Conservation (phyloP, 2,797 vertebrate species). For the Pseudotriccus pelzelni region DNA sequence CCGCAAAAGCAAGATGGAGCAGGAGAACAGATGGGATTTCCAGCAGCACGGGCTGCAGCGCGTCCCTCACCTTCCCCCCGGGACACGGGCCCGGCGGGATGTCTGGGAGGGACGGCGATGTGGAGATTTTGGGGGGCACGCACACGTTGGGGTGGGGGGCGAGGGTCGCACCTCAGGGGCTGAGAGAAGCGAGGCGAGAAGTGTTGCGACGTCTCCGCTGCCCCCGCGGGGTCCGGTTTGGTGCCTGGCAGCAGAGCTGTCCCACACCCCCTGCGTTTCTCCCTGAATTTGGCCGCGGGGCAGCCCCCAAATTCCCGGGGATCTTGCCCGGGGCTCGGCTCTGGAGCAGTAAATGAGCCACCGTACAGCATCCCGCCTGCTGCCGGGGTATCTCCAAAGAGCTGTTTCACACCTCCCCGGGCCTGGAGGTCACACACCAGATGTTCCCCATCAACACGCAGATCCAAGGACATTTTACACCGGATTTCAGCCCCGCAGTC, state of each 20-base stretch:
- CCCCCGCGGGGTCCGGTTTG: rapidly evolving
- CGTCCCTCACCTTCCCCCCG: neutral
- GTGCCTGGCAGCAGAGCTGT: neutral
- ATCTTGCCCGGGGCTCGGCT: neutral
- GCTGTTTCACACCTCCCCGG: neutral
- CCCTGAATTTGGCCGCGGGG: rapidly evolving
- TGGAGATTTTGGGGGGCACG: rapidly evolving
- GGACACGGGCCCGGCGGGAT: rapidly evolving
- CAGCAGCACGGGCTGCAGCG: rapidly evolving
- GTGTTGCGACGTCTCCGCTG: rapidly evolving
- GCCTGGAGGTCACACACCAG: neutral
- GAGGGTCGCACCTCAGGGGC: neutral
- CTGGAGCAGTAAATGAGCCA: neutral
- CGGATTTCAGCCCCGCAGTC: neutral
- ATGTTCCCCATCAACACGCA: neutral
- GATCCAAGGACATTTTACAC: neutral
- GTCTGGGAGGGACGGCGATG: rapidly evolving
- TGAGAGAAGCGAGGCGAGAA: neutral
- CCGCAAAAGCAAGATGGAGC: rapidly evolving
- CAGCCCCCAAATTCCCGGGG: neutral
- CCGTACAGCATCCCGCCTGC: neutral
- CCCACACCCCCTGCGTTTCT: rapidly evolving
- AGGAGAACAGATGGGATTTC: neutral
- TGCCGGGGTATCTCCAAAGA: neutral
- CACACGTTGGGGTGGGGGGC: no score